Percentiles rank a stretch among this genome's conserved stretches.
phyloP scores from a whole-genome alignment of 2,113 vertebrate species.

The Cromileptes altivelis region DNA sequence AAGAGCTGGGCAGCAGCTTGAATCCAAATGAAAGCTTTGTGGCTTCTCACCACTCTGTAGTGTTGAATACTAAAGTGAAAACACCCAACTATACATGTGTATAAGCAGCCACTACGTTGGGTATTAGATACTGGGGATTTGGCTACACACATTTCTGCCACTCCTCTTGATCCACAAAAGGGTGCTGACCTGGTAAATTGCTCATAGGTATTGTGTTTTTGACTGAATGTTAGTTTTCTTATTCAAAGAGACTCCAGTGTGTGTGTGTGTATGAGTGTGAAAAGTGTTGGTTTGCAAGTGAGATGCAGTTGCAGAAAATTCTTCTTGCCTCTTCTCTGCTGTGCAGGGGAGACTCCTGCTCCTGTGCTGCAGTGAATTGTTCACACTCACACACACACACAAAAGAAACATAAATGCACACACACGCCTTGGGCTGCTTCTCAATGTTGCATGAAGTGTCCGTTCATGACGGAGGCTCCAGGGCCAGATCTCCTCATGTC shows the following conservation, averaged over 20 bases:
- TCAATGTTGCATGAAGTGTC: slow-evolving; percentile 41
- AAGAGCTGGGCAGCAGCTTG: slow-evolving; percentile 31
- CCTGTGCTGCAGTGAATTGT: slow-evolving; percentile 3
- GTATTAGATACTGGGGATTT: slow-evolving; percentile 1
- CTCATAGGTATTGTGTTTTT: background rate
- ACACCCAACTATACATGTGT: background rate
- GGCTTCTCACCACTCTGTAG: slow-evolving; percentile 35
- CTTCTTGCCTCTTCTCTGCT: background rate
- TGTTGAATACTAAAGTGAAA: slow-evolving; percentile 13
- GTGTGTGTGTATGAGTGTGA: background rate
- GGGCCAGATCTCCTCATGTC: slow-evolving; percentile 42
- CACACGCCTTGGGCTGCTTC: slow-evolving; percentile 10
- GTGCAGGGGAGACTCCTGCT: slow-evolving; percentile 19
- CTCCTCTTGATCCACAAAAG: background rate
- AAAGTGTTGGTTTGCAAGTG: background rate
- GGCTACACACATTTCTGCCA: background rate
- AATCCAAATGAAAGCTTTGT: slow-evolving; percentile 41
- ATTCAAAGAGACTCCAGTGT: background rate
- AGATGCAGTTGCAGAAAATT: background rate
- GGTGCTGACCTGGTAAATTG: slow-evolving; percentile 3
- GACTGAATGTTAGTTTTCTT: slow-evolving; percentile 1
- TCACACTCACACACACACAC: background rate
- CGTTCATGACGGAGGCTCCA: slow-evolving; percentile 9
- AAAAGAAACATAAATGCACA: slow-evolving; percentile 16
- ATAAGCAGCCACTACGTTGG: background rate